These are phyloP conservation scores for Minunthozetes semirufus DNA, from an alignment of 2,888 invertebrate species.

Conservation along the genomic window DNA sequence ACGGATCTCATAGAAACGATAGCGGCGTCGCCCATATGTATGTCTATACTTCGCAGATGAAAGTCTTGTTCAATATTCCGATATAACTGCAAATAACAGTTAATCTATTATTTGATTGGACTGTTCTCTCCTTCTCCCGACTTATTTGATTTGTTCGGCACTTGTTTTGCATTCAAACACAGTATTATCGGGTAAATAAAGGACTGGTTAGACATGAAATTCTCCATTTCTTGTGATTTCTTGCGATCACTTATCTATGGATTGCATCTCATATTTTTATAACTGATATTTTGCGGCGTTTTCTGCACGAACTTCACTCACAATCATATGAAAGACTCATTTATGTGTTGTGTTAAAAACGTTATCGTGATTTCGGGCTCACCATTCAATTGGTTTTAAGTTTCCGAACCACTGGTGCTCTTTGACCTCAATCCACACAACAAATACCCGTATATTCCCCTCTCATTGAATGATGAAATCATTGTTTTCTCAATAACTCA, in stretches of 20 bases:
- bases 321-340: not conserved
- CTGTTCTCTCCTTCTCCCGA: not conserved
- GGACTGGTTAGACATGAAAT: conserved; percentile 22
- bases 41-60: not conserved
- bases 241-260: not conserved
- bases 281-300: conserved; percentile 13
- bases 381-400: conserved; percentile 25
- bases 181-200: conserved; percentile 11
- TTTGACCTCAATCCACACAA: conserved; percentile 14
- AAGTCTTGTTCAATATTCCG: conserved; percentile 7
- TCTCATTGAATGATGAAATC: not conserved
- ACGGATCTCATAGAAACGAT: not conserved
- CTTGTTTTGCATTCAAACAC: conserved; percentile 2
- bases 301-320: conserved; percentile 4
- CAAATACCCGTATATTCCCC: conserved; percentile 1
- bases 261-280: conserved; percentile 12
- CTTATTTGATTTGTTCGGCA: conserved; percentile 14
- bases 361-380: conserved; percentile 25
- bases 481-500: conserved; percentile 1
- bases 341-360: conserved; percentile 28
- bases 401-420: conserved; percentile 31
- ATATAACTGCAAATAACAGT: conserved; percentile 21
- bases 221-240: not conserved
- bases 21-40: not conserved
- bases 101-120: conserved; percentile 7